phyloP scores from a whole-genome alignment of 2,888 invertebrate species.

The Synanthedon vespiformis region DNA sequence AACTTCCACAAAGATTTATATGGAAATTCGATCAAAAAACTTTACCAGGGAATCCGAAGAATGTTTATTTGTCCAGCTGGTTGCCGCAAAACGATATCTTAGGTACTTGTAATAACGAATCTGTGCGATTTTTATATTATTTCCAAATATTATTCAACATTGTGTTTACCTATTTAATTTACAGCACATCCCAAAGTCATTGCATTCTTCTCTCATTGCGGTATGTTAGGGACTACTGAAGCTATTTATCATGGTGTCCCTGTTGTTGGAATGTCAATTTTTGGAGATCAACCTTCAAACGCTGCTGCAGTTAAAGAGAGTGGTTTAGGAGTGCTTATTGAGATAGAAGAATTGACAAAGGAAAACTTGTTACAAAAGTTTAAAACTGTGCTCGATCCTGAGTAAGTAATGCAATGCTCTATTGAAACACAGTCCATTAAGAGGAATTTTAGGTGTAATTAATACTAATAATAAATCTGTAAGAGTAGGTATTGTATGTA shows the following conservation, averaged over 20 bases:
- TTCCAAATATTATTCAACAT: not conserved
- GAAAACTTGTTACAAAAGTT: constrained; percentile 56
- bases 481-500: too few relatives aligned
- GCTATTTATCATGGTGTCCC: constrained; percentile 71
- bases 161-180: constrained; percentile 10
- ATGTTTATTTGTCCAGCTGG: constrained; percentile 74
- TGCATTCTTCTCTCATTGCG: constrained; percentile 71
- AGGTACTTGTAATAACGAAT: constrained; percentile 34
- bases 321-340: constrained; percentile 57
- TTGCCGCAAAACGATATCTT: constrained; percentile 77
- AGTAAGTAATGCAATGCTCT: constrained; percentile 46
- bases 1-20: constrained; percentile 75
- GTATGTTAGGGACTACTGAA: constrained; percentile 68
- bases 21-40: constrained; percentile 82
- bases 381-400: constrained; percentile 54
- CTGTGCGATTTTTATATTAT: not conserved
- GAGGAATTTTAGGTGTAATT: not conserved
- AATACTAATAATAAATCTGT: too few relatives aligned
- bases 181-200: constrained; percentile 61
- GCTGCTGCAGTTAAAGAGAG: constrained; percentile 62
- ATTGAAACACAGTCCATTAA: not conserved
- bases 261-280: constrained; percentile 69
- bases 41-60: constrained; percentile 67
- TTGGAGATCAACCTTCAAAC: constrained; percentile 70
- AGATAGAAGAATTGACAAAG: constrained; percentile 54